Conservation (phyloP, 2,113 vertebrate species). For the Procavia capensis region DNA sequence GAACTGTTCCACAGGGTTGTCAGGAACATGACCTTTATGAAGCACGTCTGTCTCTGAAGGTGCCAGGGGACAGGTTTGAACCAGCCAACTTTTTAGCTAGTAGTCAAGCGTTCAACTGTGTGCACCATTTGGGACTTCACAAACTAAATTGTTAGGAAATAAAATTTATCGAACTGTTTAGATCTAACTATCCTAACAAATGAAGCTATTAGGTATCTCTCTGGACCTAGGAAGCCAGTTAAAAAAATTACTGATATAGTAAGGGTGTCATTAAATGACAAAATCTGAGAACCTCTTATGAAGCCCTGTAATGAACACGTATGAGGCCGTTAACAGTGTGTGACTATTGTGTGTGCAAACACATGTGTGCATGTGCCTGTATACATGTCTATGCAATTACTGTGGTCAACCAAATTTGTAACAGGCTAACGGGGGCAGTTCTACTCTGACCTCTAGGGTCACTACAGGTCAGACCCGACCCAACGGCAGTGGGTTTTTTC, state of each 20-base stretch:
- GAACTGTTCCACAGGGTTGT: background rate
- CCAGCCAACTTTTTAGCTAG: background rate
- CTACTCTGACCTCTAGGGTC: too few relatives aligned
- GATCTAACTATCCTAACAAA: conserved; percentile 6
- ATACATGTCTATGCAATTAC: background rate
- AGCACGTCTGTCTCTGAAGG: background rate
- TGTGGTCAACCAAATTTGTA: conserved; percentile 23
- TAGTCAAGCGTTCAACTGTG: background rate
- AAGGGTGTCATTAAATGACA: conserved; percentile 14
- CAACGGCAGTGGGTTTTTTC: too few relatives aligned
- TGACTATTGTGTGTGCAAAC: background rate
- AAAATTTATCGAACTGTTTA: conserved; percentile 12
- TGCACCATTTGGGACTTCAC: background rate
- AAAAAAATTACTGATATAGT: background rate
- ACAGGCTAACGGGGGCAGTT: background rate
- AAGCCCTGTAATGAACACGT: background rate
- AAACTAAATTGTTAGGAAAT: background rate
- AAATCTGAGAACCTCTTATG: conserved; percentile 12
- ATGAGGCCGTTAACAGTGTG: background rate
- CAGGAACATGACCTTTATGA: background rate
- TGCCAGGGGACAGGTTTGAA: too few relatives aligned
- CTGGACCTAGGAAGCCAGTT: background rate
- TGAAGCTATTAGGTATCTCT: background rate
- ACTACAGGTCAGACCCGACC: too few relatives aligned
- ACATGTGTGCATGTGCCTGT: background rate